Evolutionary conservation across 2,888 invertebrate genomes (phyloP).

Genomic region (Melanostoma mellinum): DNA sequence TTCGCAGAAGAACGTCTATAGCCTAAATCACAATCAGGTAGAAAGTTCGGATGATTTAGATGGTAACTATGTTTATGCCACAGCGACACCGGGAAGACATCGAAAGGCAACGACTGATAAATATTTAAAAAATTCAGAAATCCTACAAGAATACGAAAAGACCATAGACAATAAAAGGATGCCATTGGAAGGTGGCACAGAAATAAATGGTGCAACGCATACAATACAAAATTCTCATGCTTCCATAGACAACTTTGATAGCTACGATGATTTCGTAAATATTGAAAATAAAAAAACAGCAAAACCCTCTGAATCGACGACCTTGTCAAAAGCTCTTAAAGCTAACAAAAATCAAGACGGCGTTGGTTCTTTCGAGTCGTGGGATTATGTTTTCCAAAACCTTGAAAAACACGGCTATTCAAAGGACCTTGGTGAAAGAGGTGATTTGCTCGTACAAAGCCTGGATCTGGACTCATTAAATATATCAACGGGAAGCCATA

Average conservation of each 20-base stretch:
- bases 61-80: constrained; percentile 76
- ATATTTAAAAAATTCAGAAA: constrained; percentile 76
- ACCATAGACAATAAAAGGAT: constrained; percentile 73
- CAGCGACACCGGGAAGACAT: constrained; percentile 75
- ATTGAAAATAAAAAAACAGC: constrained; percentile 32
- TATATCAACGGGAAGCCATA: constrained; percentile 65
- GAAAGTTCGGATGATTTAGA: constrained; percentile 76
- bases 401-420: constrained; percentile 88
- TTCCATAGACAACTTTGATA: constrained; percentile 58
- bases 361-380: constrained; percentile 87
- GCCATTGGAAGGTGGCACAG: constrained; percentile 28
- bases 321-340: constrained; percentile 39
- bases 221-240: constrained; percentile 37
- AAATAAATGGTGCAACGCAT: constrained; percentile 50
- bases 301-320: constrained; percentile 24
- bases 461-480: constrained; percentile 79
- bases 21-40: constrained; percentile 68
- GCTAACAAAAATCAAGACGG: constrained; percentile 85
- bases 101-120: constrained; percentile 75
- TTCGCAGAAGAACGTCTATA: constrained; percentile 59
- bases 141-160: constrained; percentile 74
- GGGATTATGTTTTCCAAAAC: constrained; percentile 91
- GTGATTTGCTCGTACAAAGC: constrained; percentile 84
- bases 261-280: constrained; percentile 63
- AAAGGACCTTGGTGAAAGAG: constrained; percentile 86